These are phyloP conservation scores for Hydrotaea diabolus DNA, from an alignment of 2,888 invertebrate genomes.

Conservation along the genomic window DNA sequence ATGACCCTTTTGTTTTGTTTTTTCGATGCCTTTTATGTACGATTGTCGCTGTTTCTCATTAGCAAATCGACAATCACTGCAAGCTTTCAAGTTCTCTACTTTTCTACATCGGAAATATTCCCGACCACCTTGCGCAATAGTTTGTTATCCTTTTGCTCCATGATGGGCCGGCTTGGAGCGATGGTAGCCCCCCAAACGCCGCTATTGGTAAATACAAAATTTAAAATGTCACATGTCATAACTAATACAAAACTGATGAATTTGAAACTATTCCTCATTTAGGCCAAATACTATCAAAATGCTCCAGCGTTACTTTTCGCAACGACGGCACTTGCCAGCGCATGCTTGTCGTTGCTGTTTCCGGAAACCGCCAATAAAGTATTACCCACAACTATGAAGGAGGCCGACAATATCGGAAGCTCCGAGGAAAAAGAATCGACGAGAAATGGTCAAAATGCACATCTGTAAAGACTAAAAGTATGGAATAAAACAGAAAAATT, in stretches of 20 bases:
- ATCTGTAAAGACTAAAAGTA: too few relatives aligned
- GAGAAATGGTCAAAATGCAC: neutral
- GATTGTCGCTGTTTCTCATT: constrained; percentile 81
- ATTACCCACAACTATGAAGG: constrained; percentile 84
- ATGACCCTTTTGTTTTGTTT: neutral
- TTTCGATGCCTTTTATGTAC: constrained; percentile 68
- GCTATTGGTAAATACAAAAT: constrained; percentile 79
- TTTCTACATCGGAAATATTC: constrained; percentile 87
- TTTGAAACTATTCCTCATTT: constrained; percentile 14
- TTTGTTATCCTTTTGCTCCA: constrained; percentile 86
- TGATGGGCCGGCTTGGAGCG: constrained; percentile 86
- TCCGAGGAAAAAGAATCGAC: constrained; percentile 66
- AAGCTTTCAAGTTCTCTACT: constrained; percentile 86
- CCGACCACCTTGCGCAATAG: constrained; percentile 86
- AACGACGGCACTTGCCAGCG: constrained; percentile 82
- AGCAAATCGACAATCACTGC: constrained; percentile 86
- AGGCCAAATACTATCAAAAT: constrained; percentile 77
- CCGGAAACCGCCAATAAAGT: constrained; percentile 85
- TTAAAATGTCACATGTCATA: neutral
- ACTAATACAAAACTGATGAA: too few relatives aligned
- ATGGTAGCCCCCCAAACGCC: constrained; percentile 87
- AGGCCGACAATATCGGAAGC: constrained; percentile 82
- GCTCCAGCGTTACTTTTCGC: constrained; percentile 84
- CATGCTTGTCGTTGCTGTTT: constrained; percentile 83
- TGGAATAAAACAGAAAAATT: too few relatives aligned